A percentile compares a stretch with the other conserved stretches of the same genome.
phyloP scores from a whole-genome alignment of 1,140 invertebrate species.

The Diploscapter pachys region DNA sequence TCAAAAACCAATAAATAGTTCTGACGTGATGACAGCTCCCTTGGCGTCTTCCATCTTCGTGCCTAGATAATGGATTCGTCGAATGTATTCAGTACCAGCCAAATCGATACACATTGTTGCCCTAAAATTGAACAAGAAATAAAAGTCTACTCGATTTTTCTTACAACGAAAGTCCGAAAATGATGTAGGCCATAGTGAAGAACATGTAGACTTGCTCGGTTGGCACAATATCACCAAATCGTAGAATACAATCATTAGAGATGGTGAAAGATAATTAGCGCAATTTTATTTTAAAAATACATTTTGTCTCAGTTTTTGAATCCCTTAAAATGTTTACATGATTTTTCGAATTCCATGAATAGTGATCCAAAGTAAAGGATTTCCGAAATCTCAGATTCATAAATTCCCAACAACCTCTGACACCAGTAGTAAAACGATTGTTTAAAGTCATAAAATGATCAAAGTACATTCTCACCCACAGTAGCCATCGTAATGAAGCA shows the following conservation, averaged over 20 bases:
- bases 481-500: constrained; percentile 60
- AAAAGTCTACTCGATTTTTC: not conserved
- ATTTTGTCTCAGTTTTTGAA: not conserved
- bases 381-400: too few relatives aligned
- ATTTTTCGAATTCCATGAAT: too few relatives aligned
- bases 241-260: constrained; percentile 24
- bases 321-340: too few relatives aligned
- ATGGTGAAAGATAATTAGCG: too few relatives aligned
- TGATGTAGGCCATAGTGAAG: constrained; percentile 58
- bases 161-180: constrained; percentile 57
- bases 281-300: not conserved
- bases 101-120: constrained; percentile 59
- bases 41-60: constrained; percentile 60
- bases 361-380: too few relatives aligned
- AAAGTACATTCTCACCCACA: constrained; percentile 37
- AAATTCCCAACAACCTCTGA: too few relatives aligned
- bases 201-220: constrained; percentile 58
- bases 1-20: constrained; percentile 3
- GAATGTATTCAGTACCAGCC: constrained; percentile 57
- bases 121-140: constrained; percentile 36
- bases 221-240: constrained; percentile 58
- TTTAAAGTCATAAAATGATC: too few relatives aligned
- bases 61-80: constrained; percentile 56
- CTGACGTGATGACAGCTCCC: constrained; percentile 51
- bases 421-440: too few relatives aligned